Base-by-base conservation (phyloP, 2,113 vertebrate genomes). In the Casuarius casuarius region DNA sequence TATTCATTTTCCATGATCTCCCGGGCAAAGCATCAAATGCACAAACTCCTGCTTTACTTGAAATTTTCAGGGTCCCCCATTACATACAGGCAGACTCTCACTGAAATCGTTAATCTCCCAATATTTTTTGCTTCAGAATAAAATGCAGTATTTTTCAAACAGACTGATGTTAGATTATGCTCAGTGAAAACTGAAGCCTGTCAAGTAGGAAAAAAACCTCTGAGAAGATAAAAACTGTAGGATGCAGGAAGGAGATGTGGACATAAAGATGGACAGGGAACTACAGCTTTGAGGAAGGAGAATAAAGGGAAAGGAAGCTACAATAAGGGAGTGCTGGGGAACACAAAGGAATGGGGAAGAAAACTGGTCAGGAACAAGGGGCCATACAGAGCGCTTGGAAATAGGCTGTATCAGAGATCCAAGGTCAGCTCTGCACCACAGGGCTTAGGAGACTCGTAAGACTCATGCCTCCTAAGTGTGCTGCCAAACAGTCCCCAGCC, bases 381-480 rank as follows among this genome's bases (percentile, higher is more conserved):
- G 46, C 28, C n/a, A 59, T n/a, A 89, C 2, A 1, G 52, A 81
- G 74, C 62, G 28, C 65, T 12, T 52, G 35, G 56, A 79, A 87
- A 20, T 10, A 49, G 56, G 48, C 26, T 93, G 61, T 33, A 62
- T 48, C n/a, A 25, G 72, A 89, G 77, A 74, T 10, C 61, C 61
- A 38, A 72, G 11, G 44, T 93, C 58, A 81, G 49, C 52, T 84
- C 35, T 73, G 54, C 59, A 84, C 38, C 38, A 23, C 48, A 6
- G 40, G 42, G 17, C n/a, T 48, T 7, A 8, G 33, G 20, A 85
- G 51, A 71, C 51, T 61, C 19, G 61, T 12, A 35, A 82, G 54
- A 56, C 25, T 56, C 3, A 1, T 25, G 9, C 31, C 66, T 22
- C 22, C 8, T 29, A 59, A 87, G 82, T 12, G 59, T 0, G 0